Percentiles rank a stretch among this genome's conserved stretches.
phyloP scores from a whole-genome alignment of 2,888 invertebrate genomes.

The Meganola albula region DNA sequence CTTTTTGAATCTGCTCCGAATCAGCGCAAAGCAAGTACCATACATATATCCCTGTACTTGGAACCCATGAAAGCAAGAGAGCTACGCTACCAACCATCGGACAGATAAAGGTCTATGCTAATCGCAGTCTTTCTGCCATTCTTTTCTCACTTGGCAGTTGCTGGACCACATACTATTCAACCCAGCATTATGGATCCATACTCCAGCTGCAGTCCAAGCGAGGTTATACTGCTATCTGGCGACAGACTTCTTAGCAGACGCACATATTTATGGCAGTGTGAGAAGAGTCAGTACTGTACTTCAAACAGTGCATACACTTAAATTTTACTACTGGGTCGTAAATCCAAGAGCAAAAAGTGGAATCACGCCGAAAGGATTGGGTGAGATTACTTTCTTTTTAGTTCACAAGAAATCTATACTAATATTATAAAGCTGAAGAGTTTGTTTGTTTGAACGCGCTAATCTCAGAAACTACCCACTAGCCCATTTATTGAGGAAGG shows the following conservation, averaged over 20 bases:
- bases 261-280: constrained; percentile 98
- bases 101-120: constrained; percentile 74
- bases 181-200: constrained; percentile 99
- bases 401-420: too few relatives aligned
- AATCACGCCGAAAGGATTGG: constrained; percentile 95
- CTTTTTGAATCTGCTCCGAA: too few relatives aligned
- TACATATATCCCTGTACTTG: constrained; percentile 21
- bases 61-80: constrained; percentile 53
- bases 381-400: too few relatives aligned
- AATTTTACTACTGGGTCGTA: constrained; percentile 99
- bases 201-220: constrained; percentile 96
- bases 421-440: too few relatives aligned
- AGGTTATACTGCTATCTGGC: constrained; percentile 98
- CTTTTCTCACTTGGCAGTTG: constrained; percentile 95
- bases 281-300: constrained; percentile 97
- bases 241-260: constrained; percentile 98
- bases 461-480: too few relatives aligned
- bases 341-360: constrained; percentile 97
- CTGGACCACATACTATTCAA: constrained; percentile 99
- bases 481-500: too few relatives aligned
- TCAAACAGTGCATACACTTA: constrained; percentile 98
- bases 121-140: constrained; percentile 93
- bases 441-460: too few relatives aligned
- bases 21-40: too few relatives aligned
- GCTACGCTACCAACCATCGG: constrained; percentile 69